Percentiles rank a stretch among this genome's conserved stretches.
Evolutionary conservation across 2,797 vertebrate genomes (phyloP).

Genomic region (Neosilurus hyrtlii): DNA sequence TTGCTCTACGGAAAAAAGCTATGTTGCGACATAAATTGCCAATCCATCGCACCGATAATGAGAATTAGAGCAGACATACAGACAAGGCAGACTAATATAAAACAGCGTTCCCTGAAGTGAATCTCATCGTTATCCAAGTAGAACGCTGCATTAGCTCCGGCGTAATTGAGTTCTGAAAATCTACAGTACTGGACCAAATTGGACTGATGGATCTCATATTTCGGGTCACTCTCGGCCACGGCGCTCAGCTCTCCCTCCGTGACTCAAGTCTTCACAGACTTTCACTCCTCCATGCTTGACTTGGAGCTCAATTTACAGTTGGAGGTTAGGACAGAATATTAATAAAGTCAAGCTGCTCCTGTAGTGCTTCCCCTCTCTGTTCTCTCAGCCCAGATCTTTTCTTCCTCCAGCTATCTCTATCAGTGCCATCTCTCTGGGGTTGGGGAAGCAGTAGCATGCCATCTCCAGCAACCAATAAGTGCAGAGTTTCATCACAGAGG

Average conservation of each 20-base stretch:
- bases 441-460: conserved; percentile 13
- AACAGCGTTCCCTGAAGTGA: conserved; percentile 43
- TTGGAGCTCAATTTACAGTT: conserved; percentile 43
- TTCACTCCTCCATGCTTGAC: conserved; percentile 17
- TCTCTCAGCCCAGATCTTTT: conserved; percentile 31
- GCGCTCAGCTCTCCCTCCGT: neutral
- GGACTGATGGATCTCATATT: conserved; percentile 28
- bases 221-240: neutral
- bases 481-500: neutral
- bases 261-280: conserved; percentile 5
- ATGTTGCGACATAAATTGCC: conserved; percentile 37
- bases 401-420: conserved; percentile 47
- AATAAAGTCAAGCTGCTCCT: conserved; percentile 27
- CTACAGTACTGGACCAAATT: conserved; percentile 37
- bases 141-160: conserved; percentile 39
- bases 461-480: conserved; percentile 39
- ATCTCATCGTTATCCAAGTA: conserved; percentile 27
- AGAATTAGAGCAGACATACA: conserved; percentile 43
- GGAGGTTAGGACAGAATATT: conserved; percentile 34
- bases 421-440: conserved; percentile 24
- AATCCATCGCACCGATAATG: conserved; percentile 45
- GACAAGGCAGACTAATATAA: conserved; percentile 40
- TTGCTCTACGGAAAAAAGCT: conserved; percentile 37
- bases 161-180: conserved; percentile 49
- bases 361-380: conserved; percentile 5